Evolutionary conservation across 2,113 vertebrate species (phyloP), one percentile per base, ranked within the genome.

Genomic region (Balaenoptera acutorostrata): DNA sequence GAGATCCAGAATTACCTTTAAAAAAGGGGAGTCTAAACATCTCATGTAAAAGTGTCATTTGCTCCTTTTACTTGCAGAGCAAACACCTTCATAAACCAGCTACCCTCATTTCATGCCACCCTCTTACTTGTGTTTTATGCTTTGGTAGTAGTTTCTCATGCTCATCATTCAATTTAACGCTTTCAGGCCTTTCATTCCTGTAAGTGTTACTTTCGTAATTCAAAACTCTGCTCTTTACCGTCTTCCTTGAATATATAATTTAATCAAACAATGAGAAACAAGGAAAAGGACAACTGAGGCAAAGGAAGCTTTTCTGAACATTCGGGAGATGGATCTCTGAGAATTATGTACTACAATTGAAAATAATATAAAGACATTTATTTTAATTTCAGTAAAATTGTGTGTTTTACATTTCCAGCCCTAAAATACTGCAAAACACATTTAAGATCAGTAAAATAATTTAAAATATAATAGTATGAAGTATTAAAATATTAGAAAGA

Each of bases 361-460:
- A 88, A 92, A 78, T 71, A 95, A 72, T 10, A 72, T 61, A 78
- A 93, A n/a, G 15, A 88, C 29, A 72, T 63, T 96, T 41, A 41
- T 85, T 95, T 89, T 83, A 78, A 71, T 66, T 39, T 87, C 66
- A 91, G 29, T 68, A 80, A 64, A 74, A 74, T 59, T 27, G 2
- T 81, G 8, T 72, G 12, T 59, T 46, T 89, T 93, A 49, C 12
- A 75, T 94, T 88, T 82, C 64, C 0, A 41, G 25, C 1, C 21
- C 8, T 89, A 64, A 36, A 14, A 39, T 66, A 39, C 0, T 59
- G 17, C 3, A 87, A 77, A 97, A 36, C 33, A 44, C 8, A 77
- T 41, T 90, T 93, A 83, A 68, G 6, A 72, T 86, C 13, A 88
- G 29, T 75, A 82, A 97, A 94, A 71, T 86, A 63, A 75, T 96